phyloP scores from a whole-genome alignment of 2,888 invertebrate genomes.

The Ptilodon capucinus region DNA sequence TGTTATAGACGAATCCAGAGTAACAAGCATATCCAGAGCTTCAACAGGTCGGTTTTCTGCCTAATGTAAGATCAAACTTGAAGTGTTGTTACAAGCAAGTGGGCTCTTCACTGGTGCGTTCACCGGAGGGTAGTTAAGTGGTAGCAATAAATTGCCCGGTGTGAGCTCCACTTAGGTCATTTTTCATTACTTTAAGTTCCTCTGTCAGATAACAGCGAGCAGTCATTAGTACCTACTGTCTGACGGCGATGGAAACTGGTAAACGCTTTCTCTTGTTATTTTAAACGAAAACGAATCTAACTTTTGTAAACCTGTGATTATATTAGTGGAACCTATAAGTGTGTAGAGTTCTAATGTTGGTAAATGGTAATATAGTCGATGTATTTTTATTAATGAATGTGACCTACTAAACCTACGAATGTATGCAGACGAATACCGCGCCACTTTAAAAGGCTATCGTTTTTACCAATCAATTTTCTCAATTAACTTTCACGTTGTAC shows the following conservation, averaged over 20 bases:
- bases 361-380: not conserved
- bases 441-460: not conserved
- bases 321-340: too few species aligned
- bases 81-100: conserved; percentile 44
- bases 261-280: too few species aligned
- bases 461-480: not conserved
- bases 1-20: too few species aligned
- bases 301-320: too few species aligned
- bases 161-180: conserved; percentile 48
- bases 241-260: too few species aligned
- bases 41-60: conserved; percentile 15
- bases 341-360: too few species aligned
- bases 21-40: too few species aligned
- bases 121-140: conserved; percentile 64
- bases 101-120: conserved; percentile 53
- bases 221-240: not conserved
- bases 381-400: not conserved
- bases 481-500: too few species aligned
- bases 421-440: not conserved
- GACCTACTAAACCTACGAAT: not conserved
- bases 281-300: too few species aligned
- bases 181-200: conserved; percentile 31
- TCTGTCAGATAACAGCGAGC: conserved; percentile 40
- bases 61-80: conserved; percentile 29
- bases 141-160: conserved; percentile 66